Conservation (phyloP, 2,113 vertebrate genomes). For the Hyperopisus bebe region DNA sequence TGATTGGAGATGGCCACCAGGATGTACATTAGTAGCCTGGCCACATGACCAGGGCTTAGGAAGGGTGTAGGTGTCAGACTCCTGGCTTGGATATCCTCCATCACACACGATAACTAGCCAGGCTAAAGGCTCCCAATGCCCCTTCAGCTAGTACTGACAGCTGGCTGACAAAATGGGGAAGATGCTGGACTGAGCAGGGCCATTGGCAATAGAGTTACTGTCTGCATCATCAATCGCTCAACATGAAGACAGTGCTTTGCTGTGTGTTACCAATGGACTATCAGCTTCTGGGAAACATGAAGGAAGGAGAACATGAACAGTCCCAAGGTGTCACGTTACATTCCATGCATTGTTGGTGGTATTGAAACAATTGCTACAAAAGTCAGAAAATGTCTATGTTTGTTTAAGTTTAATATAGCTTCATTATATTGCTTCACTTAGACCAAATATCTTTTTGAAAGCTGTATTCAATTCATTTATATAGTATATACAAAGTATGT, state of each 20-base stretch:
- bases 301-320: neutral
- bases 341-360: neutral
- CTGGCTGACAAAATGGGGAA: neutral
- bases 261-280: neutral
- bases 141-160: neutral
- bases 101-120: neutral
- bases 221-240: neutral
- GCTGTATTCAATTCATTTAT: neutral
- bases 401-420: neutral
- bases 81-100: neutral
- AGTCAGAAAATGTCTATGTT: neutral
- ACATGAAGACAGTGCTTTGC: neutral
- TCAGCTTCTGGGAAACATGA: neutral
- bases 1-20: neutral
- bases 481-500: neutral
- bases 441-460: neutral
- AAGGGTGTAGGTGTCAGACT: neutral
- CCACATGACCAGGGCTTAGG: neutral
- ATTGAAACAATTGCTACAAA: neutral
- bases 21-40: neutral
- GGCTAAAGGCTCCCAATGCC: neutral
- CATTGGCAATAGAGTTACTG: neutral
- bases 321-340: neutral
- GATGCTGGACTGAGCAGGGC: neutral
- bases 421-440: neutral